These are phyloP conservation scores for Sitobion miscanthi DNA, from an alignment of 1,140 invertebrate species.

Conservation along the genomic window DNA sequence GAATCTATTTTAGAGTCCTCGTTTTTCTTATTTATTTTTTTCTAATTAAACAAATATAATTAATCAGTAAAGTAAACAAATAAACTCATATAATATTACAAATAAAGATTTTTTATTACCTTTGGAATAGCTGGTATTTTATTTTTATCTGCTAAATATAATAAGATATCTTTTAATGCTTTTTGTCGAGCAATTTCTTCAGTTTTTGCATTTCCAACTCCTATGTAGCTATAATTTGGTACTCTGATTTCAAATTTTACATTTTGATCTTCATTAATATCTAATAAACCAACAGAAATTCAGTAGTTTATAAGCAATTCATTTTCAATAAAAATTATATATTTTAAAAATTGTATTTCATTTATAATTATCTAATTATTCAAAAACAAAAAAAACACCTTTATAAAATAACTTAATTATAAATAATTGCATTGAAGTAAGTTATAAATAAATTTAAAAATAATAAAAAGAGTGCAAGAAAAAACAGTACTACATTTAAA, in stretches of 20 bases:
- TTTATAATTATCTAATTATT: not conserved
- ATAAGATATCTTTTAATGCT: not conserved
- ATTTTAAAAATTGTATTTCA: no score
- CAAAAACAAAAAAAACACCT: no score
- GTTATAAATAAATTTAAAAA: not conserved
- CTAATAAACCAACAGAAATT: not conserved
- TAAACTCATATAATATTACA: not conserved
- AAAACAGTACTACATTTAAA: no score
- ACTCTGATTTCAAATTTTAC: not conserved
- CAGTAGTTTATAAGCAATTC: not conserved
- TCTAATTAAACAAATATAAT: constrained; percentile 3
- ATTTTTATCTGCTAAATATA: not conserved
- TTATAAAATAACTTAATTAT: no score
- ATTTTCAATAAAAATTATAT: not conserved
- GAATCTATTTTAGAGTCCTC: not conserved
- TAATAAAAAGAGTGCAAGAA: no score
- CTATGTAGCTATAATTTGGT: not conserved
- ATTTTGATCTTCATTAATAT: not conserved
- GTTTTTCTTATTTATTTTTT: not conserved
- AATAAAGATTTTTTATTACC: not conserved
- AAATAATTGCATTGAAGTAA: not conserved
- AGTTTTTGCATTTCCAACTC: not conserved
- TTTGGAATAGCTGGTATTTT: not conserved
- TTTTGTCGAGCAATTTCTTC: not conserved
- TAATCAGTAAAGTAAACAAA: not conserved